Conservation (phyloP, 2,888 invertebrate species). For the Nymphalis c-album region DNA sequence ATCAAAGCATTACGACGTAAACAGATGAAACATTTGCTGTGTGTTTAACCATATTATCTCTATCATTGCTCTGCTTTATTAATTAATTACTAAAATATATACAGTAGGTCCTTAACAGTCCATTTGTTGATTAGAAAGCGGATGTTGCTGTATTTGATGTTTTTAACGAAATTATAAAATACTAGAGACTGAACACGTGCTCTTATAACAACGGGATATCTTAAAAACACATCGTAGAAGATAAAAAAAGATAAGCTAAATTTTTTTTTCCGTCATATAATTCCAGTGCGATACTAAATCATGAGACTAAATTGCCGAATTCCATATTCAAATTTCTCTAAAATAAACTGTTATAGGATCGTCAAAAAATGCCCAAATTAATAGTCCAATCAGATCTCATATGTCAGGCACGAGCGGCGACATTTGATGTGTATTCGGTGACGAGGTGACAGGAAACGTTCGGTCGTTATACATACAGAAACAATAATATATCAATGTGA, state of each 20-base stretch:
- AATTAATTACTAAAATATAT: too few relatives aligned
- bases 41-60: too few relatives aligned
- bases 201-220: neutral
- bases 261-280: neutral
- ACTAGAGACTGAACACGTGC: neutral
- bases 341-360: slow-evolving; percentile 10
- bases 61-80: too few relatives aligned
- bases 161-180: too few relatives aligned
- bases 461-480: slow-evolving; percentile 8
- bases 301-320: slow-evolving; percentile 15
- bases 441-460: slow-evolving; percentile 15
- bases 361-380: slow-evolving; percentile 22
- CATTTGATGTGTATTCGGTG: slow-evolving; percentile 10
- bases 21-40: too few relatives aligned
- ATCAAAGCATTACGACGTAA: too few relatives aligned
- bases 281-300: slow-evolving; percentile 7
- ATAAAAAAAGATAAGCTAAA: neutral
- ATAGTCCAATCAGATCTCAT: slow-evolving; percentile 6
- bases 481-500: slow-evolving; percentile 20
- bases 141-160: too few relatives aligned
- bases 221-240: neutral
- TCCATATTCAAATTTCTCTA: slow-evolving; percentile 14
- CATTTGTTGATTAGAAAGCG: too few relatives aligned
- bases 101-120: too few relatives aligned
- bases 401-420: slow-evolving; percentile 16